Base-by-base conservation (phyloP, 2,113 vertebrate species). In the Ictalurus punctatus region DNA sequence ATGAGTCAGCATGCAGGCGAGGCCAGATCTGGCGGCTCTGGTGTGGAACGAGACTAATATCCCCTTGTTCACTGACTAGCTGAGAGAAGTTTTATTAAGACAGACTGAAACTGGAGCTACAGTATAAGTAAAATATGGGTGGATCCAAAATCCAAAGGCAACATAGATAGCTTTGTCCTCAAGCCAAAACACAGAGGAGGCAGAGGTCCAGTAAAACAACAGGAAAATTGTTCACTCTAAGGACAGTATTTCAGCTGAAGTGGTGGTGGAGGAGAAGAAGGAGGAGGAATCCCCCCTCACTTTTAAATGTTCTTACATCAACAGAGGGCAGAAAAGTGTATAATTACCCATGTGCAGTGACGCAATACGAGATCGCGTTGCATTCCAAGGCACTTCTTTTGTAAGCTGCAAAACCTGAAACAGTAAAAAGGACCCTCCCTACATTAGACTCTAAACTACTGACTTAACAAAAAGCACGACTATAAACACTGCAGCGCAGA, bases 31-130 rank as follows among this genome's bases (percentile, higher is more conserved):
- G 86, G 52, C 84, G 88, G 83, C 74, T 30, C 81, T 90, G 87
- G 48, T 81, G 48, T 19, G 9, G 58, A 34, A 7, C 63, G 81
- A 92, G 84, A 88, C 83, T 90, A 82, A 88, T 87, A 89, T 88
- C 91, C 90, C 87, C 92, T 89, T 90, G 88, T 92, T 93, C 91
- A 88, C 87, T 54, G 10, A 92, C 83, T 73, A 6, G 54, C 56
- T 61, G 44, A 59, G 85, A 71, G 81, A 58, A 65, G 88, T 88
- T 92, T 91, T 84, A 86, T 86, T 69, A 61, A 87, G 86, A 27
- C 78, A 23, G 85, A 84, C 40, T 71, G 34, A 83, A 87, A 85
- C 85, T 91, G 89, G 83, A 86, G 85, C 73, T 84, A 91, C 74
- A 79, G 80, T 89, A 69, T 40, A 89, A 88, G 89, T 86, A 89